Evolutionary conservation across 2,888 invertebrate species (phyloP).

Genomic region (Cenopis cana): DNA sequence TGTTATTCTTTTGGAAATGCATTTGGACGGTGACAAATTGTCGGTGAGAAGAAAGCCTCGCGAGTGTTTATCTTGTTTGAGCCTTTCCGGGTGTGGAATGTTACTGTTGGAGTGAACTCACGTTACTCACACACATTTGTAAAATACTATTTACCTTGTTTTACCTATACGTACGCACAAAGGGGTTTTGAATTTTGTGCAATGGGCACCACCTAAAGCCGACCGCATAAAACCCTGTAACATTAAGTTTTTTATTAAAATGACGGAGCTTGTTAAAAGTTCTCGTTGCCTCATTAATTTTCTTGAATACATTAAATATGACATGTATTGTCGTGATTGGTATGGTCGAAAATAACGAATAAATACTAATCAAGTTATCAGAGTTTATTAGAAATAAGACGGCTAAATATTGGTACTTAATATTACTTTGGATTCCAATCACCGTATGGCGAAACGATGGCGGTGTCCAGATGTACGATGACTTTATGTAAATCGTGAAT

Average conservation of each 20-base stretch:
- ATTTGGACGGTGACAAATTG: conserved; percentile 41
- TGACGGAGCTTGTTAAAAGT: conserved; percentile 16
- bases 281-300: conserved; percentile 12
- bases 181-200: background rate
- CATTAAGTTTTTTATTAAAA: conserved; percentile 19
- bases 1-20: conserved; percentile 41
- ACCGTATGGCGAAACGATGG: conserved; percentile 25
- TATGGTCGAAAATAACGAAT: conserved; percentile 16
- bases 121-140: conserved; percentile 15
- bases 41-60: conserved; percentile 36
- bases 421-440: conserved; percentile 32
- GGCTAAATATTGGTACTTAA: conserved; percentile 16
- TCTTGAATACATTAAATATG: conserved; percentile 19
- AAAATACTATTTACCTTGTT: conserved; percentile 9
- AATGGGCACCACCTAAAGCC: conserved; percentile 27
- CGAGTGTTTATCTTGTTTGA: conserved; percentile 36
- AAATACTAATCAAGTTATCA: conserved; percentile 23
- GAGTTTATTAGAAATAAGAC: conserved; percentile 7
- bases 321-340: conserved; percentile 9
- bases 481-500: conserved; percentile 39
- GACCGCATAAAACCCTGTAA: conserved; percentile 16
- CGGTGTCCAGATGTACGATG: conserved; percentile 37
- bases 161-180: conserved; percentile 4
- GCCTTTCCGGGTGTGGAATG: conserved; percentile 41
- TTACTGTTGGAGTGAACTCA: conserved; percentile 27